phyloP scores from a whole-genome alignment of 2,113 vertebrate genomes.

The Pontoporia blainvillei region DNA sequence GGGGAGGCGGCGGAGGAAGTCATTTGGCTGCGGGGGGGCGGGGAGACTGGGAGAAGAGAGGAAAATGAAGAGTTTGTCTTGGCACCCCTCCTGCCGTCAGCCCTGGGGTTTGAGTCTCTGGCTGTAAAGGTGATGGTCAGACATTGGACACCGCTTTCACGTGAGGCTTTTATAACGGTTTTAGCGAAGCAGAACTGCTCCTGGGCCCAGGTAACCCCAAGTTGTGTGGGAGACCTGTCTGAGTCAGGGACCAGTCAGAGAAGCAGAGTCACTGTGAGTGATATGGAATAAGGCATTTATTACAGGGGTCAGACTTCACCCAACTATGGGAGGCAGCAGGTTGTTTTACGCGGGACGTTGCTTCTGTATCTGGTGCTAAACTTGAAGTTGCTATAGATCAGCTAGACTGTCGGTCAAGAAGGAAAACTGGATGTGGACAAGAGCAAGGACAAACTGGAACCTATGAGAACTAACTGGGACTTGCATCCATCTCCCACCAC shows the following conservation, averaged over 20 bases:
- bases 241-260: neutral
- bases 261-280: neutral
- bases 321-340: fast-evolving
- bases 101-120: neutral
- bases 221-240: neutral
- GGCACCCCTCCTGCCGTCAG: neutral
- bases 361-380: neutral
- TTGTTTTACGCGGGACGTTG: neutral
- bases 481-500: neutral
- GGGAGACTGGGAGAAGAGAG: neutral
- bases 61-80: neutral
- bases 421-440: neutral
- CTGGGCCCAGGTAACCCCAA: neutral
- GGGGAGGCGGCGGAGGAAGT: no score
- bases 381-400: neutral
- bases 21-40: neutral
- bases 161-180: neutral
- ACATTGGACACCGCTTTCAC: neutral
- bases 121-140: neutral
- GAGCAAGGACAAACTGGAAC: neutral
- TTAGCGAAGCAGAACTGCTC: neutral
- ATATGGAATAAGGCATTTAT: neutral
- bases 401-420: neutral
- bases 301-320: neutral
- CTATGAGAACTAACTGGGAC: neutral